Percentiles rank a stretch among this genome's conserved stretches.
phyloP scores from a whole-genome alignment of 1,140 invertebrate genomes.

The Eriosoma lanigerum region DNA sequence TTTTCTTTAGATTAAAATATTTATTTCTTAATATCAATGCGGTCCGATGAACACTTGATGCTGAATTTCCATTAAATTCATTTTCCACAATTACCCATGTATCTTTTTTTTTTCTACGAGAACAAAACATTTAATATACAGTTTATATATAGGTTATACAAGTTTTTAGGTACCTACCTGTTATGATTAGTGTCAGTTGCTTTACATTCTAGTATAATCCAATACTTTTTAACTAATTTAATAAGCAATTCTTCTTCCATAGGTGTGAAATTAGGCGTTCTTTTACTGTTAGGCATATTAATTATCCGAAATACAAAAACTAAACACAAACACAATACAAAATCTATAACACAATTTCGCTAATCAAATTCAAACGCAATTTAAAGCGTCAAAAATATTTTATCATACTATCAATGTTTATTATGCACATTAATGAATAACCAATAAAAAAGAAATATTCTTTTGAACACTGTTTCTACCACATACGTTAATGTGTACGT shows the following conservation, averaged over 20 bases:
- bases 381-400: not conserved
- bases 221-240: not conserved
- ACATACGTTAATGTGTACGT: not conserved
- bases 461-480: not conserved
- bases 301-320: not conserved
- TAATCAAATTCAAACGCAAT: not conserved
- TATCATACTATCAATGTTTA: not conserved
- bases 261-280: not conserved
- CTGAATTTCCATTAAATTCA: not conserved
- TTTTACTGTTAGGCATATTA: not conserved
- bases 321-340: too few species aligned
- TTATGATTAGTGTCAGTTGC: not conserved
- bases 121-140: not conserved
- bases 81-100: not conserved
- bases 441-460: not conserved
- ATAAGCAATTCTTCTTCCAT: not conserved
- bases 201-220: slow-evolving; percentile 7
- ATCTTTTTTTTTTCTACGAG: not conserved
- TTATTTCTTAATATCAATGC: not conserved
- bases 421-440: slow-evolving; percentile 6
- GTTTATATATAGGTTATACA: not conserved
- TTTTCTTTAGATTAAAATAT: not conserved
- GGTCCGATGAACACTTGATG: not conserved
- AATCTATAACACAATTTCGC: not conserved
- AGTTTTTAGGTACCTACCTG: not conserved